Conservation (phyloP, 2,888 invertebrate genomes). For the Eudasyphora cyanicolor region DNA sequence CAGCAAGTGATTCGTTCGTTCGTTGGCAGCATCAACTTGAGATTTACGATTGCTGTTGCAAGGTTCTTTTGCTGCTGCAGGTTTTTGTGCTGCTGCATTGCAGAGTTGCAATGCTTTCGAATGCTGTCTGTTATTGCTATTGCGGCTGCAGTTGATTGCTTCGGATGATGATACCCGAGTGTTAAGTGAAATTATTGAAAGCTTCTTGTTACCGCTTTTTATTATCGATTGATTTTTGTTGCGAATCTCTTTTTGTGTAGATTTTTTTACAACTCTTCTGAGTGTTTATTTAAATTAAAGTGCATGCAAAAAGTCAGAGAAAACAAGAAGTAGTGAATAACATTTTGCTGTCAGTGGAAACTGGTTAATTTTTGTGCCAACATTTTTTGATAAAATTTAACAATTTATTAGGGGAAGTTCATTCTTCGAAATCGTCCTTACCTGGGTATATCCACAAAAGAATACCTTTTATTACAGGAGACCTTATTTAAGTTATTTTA, state of each 20-base stretch:
- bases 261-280: conserved; percentile 41
- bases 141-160: conserved; percentile 57
- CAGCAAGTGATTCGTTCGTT: neutral
- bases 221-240: conserved; percentile 6
- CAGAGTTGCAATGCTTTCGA: too few species aligned
- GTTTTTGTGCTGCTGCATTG: conserved; percentile 12
- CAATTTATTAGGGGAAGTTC: too few species aligned
- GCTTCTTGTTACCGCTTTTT: conserved; percentile 34
- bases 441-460: too few species aligned
- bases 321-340: too few species aligned
- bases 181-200: conserved; percentile 63
- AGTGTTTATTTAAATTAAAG: conserved; percentile 59
- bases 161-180: conserved; percentile 54
- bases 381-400: too few species aligned
- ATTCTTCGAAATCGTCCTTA: neutral
- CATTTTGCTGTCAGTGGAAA: too few species aligned
- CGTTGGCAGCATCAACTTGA: neutral
- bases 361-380: too few species aligned
- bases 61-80: conserved; percentile 7
- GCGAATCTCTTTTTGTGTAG: neutral
- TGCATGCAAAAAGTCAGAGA: neutral
- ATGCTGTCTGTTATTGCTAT: conserved; percentile 24
- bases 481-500: too few species aligned
- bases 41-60: conserved; percentile 6
- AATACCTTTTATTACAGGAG: too few species aligned